phyloP scores from a whole-genome alignment of 2,888 invertebrate species.

The Chymomyza procnemis region DNA sequence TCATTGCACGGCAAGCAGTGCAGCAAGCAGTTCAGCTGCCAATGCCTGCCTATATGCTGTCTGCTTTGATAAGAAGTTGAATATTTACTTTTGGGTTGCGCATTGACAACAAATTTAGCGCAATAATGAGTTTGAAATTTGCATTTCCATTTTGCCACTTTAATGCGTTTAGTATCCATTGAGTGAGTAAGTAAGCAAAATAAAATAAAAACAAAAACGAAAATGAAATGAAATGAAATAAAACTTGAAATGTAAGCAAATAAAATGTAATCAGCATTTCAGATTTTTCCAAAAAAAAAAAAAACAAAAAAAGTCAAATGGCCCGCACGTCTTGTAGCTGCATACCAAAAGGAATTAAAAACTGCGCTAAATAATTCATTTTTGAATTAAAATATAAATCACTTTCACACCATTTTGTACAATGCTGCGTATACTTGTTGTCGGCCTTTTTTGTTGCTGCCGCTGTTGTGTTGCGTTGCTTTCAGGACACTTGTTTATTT shows the following conservation, averaged over 20 bases:
- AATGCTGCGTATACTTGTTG: constrained; percentile 22
- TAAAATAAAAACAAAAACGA: background rate
- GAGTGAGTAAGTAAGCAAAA: background rate
- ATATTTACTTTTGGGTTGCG: constrained; percentile 2
- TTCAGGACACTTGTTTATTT: constrained; percentile 67
- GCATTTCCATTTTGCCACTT: constrained; percentile 48
- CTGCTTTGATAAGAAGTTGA: background rate
- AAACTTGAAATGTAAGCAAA: constrained; percentile 61
- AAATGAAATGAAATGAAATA: constrained; percentile 59
- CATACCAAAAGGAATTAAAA: constrained; percentile 62
- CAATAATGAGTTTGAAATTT: constrained; percentile 65
- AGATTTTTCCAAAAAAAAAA: constrained; percentile 59
- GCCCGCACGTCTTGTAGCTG: constrained; percentile 2
- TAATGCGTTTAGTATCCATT: constrained; percentile 19
- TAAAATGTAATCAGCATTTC: constrained; percentile 71
- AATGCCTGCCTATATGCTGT: background rate
- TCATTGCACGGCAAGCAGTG: constrained; percentile 42
- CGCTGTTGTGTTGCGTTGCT: constrained; percentile 21
- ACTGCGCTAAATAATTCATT: constrained; percentile 75
- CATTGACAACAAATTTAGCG: constrained; percentile 65
- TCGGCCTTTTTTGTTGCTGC: background rate
- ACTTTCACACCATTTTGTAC: constrained; percentile 73
- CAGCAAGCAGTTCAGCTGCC: background rate
- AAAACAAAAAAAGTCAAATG: constrained; percentile 34
- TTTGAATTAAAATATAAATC: constrained; percentile 75